phyloP scores from a whole-genome alignment of 92 coral and sea anemone genomes.

The Phenganax marumi region DNA sequence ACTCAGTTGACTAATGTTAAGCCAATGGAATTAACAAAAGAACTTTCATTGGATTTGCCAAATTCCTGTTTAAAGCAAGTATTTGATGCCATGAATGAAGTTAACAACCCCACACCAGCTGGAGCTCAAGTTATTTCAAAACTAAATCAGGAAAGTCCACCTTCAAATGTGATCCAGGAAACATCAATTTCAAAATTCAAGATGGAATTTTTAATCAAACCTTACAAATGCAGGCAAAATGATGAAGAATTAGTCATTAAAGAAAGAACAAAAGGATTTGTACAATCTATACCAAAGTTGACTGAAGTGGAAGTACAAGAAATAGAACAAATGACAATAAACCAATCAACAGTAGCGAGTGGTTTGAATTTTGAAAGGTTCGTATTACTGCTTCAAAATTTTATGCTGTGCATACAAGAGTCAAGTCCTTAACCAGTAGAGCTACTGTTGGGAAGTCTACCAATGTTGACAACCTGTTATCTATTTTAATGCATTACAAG shows the following conservation, averaged over 20 bases:
- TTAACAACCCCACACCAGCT: background rate
- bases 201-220: background rate
- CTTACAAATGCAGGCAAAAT: background rate
- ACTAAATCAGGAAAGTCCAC: background rate
- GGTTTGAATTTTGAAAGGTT: background rate
- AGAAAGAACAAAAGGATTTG: background rate
- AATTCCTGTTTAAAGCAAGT: slow-evolving; percentile 10
- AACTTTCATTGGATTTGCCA: background rate
- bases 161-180: background rate
- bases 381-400: background rate
- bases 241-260: background rate
- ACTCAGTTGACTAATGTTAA: background rate
- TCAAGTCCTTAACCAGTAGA: background rate
- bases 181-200: background rate
- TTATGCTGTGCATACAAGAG: slow-evolving; percentile 5
- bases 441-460: background rate
- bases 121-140: background rate
- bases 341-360: background rate
- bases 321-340: background rate
- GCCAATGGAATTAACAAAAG: background rate
- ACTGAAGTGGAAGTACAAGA: background rate
- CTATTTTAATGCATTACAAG: background rate
- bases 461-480: background rate
- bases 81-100: background rate
- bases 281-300: background rate